Evolutionary conservation across 2,888 invertebrate genomes (phyloP), one percentile per base, ranked within the genome.

Genomic region (Glaucopsyche alexis): DNA sequence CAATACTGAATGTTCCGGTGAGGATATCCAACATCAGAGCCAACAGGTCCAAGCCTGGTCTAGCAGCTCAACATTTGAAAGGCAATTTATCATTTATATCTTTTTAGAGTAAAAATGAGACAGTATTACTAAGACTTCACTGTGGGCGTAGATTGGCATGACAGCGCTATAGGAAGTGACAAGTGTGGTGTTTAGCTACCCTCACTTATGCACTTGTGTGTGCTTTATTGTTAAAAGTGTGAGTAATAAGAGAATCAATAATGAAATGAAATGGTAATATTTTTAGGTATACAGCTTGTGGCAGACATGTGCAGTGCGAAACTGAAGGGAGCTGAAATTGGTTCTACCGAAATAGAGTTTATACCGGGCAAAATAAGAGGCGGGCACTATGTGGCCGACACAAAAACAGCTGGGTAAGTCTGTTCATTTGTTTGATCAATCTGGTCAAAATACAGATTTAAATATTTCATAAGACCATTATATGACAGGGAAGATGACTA

Each of bases 51-150:
- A 97, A 96, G 80, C 97, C 98, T 7, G 98, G 98, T 0, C 90
- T 98, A 47, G 95, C 96, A 72, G 95, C 96, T 69, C 97, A 97
- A 83, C 97, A 97, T 91, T 89, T 97, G 71, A 95, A 94, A 94
- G 98, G 98, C 95, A 81, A 60, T 13, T 19, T 7, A 8, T 29
- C 29, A 3, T 29, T 29, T 29, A 1, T 4, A 0, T 29, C 2
- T 29, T 2, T 1, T 3, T 3, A 29, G 29, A 4, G 29, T 29
- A 29, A 29, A 29, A 29, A 29, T 4, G 1, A 4, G 29, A 3
- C n/a, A n/a, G n/a, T n/a, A n/a, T n/a, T n/a, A n/a, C 29, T 29
- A 4, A 29, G 29, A 29, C 29, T 29, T 29, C 2, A 4, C 29
- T 3, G 29, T 29, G 1, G n/a, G n/a, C n/a, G n/a, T n/a, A n/a